A percentile compares a stretch with the other conserved stretches of the same genome.
These are phyloP conservation scores for Colostygia pectinataria DNA, from an alignment of 2,888 invertebrate genomes.

Conservation along the genomic window DNA sequence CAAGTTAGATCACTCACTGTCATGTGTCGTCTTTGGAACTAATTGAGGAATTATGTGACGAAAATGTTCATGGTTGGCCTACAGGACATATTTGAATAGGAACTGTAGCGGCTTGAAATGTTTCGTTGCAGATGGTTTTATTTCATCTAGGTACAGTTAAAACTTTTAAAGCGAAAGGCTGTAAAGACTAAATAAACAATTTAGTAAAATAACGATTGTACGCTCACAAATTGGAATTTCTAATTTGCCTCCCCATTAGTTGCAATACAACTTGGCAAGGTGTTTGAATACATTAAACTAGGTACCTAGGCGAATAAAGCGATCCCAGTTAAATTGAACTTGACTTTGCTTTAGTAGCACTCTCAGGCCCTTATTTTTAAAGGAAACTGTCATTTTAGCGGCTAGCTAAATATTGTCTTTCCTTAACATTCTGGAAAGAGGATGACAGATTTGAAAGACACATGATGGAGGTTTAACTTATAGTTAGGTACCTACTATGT, in stretches of 20 bases:
- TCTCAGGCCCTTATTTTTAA: too few relatives aligned
- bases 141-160: not conserved
- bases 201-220: not conserved
- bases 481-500: not conserved
- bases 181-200: not conserved
- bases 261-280: slow-evolving; percentile 12
- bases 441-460: too few relatives aligned
- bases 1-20: too few relatives aligned
- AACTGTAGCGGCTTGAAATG: slow-evolving; percentile 25
- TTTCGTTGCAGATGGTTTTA: slow-evolving; percentile 24
- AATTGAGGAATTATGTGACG: too few relatives aligned
- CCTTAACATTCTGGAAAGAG: too few relatives aligned
- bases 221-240: slow-evolving; percentile 4
- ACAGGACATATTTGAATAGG: slow-evolving; percentile 39
- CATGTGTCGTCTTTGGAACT: too few relatives aligned
- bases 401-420: too few relatives aligned
- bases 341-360: too few relatives aligned
- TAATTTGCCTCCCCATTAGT: slow-evolving; percentile 6
- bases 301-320: not conserved
- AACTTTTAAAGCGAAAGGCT: not conserved
- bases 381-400: too few relatives aligned
- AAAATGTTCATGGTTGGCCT: too few relatives aligned
- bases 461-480: too few relatives aligned
- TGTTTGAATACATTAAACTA: slow-evolving; percentile 8
- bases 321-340: slow-evolving; percentile 1